These are phyloP conservation scores for Agriopis leucophaearia DNA, from an alignment of 2,888 invertebrate species.

Conservation along the genomic window DNA sequence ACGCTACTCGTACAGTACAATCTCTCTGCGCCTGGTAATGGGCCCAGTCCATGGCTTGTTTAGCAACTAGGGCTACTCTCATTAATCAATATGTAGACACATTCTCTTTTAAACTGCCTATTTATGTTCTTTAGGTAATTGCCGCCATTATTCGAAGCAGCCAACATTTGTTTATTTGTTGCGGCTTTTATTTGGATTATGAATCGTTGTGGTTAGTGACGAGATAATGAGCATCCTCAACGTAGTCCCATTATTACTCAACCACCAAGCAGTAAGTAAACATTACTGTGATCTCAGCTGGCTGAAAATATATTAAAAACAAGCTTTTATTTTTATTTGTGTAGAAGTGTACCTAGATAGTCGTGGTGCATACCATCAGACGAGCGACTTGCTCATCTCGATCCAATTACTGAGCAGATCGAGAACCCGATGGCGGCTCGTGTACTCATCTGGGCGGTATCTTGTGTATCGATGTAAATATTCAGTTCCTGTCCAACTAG, in stretches of 20 bases:
- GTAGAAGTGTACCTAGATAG: no score
- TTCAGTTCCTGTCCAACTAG: constrained; percentile 12
- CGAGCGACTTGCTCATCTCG: neutral
- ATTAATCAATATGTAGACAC: constrained; percentile 69
- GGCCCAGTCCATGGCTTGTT: constrained; percentile 72
- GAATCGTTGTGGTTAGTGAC: constrained; percentile 7
- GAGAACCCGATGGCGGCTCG: neutral
- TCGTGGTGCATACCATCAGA: neutral
- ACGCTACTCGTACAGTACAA: constrained; percentile 45
- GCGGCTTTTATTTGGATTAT: constrained; percentile 19
- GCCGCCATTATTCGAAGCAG: constrained; percentile 28
- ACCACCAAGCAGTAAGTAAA: neutral
- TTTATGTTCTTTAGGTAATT: constrained; percentile 44
- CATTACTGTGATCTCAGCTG: neutral
- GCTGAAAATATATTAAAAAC: no score
- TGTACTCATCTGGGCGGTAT: neutral
- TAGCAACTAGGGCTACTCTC: constrained; percentile 69
- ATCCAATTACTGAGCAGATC: neutral
- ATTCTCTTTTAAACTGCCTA: constrained; percentile 56
- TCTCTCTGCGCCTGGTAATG: constrained; percentile 63
- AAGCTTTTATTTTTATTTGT: no score
- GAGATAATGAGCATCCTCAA: constrained; percentile 8
- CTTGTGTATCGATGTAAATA: constrained; percentile 31
- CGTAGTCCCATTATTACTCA: constrained; percentile 11
- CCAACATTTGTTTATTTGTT: constrained; percentile 17